Percentiles rank a stretch among this genome's conserved stretches.
phyloP scores from a whole-genome alignment of 2,797 vertebrate genomes.

The Aulostomus chinensis region DNA sequence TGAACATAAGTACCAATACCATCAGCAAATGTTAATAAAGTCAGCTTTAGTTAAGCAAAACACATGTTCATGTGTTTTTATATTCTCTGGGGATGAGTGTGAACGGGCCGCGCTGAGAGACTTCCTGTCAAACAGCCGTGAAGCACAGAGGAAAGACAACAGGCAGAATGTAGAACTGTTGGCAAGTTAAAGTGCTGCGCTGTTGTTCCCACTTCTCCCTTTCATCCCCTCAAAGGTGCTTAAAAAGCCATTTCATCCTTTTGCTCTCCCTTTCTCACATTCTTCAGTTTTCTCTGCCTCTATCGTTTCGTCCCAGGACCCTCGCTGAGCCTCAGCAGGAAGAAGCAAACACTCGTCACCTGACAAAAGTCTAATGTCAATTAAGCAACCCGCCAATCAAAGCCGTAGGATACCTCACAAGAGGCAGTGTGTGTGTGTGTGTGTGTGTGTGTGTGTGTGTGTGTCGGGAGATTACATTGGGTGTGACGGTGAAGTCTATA shows the following conservation, averaged over 20 bases:
- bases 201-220: constrained; percentile 7
- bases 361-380: constrained; percentile 66
- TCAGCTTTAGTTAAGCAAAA: no score
- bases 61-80: no score
- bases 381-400: constrained; percentile 64
- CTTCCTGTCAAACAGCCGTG: constrained; percentile 65
- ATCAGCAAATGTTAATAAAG: no score
- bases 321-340: constrained; percentile 37
- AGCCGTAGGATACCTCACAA: constrained; percentile 50
- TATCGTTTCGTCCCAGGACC: constrained; percentile 22
- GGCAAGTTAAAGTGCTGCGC: constrained; percentile 17
- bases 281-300: neutral
- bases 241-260: neutral
- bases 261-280: neutral
- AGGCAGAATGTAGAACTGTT: constrained; percentile 12
- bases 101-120: constrained; percentile 61
- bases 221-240: neutral
- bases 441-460: constrained; percentile 9
- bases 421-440: no score
- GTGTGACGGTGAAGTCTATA: constrained; percentile 3
- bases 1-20: no score
- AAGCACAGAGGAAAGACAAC: constrained; percentile 43
- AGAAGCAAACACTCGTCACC: constrained; percentile 42
- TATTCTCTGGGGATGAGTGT: constrained; percentile 28
- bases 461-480: constrained; percentile 6